Base-by-base conservation (phyloP, 2,113 vertebrate species). In the Blennius ocellaris region DNA sequence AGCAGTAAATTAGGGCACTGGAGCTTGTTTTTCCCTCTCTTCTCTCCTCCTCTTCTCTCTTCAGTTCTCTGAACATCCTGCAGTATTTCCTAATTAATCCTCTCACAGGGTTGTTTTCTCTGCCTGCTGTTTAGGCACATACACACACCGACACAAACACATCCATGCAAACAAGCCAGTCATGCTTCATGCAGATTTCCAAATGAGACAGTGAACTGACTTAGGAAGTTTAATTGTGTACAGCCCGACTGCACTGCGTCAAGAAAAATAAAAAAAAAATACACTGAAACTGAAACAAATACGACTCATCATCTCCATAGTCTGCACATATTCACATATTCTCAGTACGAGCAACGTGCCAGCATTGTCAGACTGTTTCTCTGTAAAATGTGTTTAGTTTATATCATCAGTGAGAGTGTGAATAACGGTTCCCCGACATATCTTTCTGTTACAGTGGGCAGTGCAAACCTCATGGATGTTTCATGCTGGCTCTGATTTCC, bases 1-100 rank as follows among this genome's bases (percentile, higher is more conserved):
- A 82, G 79, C 61, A 75, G 69, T 70, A 69, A 89, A 88, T 76
- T 84, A 51, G 87, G 86, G 78, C 85, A 88, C 78, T 77, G 73
- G 84, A 86, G 69, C 83, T 86, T 70, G 44, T 75, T 73, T 82
- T 63, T 49, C 17, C n/a, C 50, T 6, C 58, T 11, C 49, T 52
- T 63, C 16, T 51, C 37, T 9, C 59, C 40, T 79, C 45, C 40
- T 41, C 40, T 62, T 52, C 40, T 30, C 63, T 64, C 45, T 11
- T 68, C 7, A 5, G 77, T 71, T 78, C 70, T 70, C 75, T 68
- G 58, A 82, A 50, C n/a, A 44, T 74, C 78, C 76, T 87, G 71
- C 69, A 78, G 78, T 69, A 79, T 85, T 85, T 87, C 78, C 62
- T 79, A 82, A 89, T 84, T 40, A 73, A 82, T 84, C 73, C 21